phyloP scores from a whole-genome alignment of 2,888 invertebrate species.

The Adineta ricciae region DNA sequence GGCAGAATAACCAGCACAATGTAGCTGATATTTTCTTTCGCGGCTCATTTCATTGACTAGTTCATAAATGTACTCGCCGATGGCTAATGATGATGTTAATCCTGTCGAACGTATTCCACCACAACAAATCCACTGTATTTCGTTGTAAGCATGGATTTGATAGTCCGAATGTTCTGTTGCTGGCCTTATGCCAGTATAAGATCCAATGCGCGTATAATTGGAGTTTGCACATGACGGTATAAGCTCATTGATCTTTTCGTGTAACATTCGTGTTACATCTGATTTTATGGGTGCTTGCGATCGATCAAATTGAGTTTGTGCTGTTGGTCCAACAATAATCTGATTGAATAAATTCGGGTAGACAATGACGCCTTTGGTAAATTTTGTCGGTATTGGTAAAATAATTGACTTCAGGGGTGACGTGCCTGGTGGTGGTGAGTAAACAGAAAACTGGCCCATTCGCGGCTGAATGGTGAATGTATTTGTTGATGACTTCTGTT shows the following conservation, averaged over 20 bases:
- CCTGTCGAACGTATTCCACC: constrained; percentile 44
- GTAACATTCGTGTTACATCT: constrained; percentile 34
- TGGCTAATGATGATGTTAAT: constrained; percentile 40
- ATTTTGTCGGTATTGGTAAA: constrained; percentile 40
- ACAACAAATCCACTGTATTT: constrained; percentile 40
- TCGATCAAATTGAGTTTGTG: constrained; percentile 38
- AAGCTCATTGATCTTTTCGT: constrained; percentile 31
- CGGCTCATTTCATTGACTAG: neutral
- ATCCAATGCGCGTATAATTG: constrained; percentile 36
- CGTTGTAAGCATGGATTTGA: constrained; percentile 37
- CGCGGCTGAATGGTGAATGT: constrained; percentile 37
- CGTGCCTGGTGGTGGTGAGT: constrained; percentile 20
- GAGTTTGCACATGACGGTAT: constrained; percentile 36
- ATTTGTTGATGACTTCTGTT: neutral
- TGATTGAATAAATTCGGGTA: constrained; percentile 36
- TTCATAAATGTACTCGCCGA: constrained; percentile 37
- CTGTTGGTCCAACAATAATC: constrained; percentile 41
- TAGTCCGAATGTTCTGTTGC: constrained; percentile 42
- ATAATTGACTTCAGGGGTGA: constrained; percentile 38
- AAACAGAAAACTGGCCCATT: constrained; percentile 42
- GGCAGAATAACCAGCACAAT: neutral
- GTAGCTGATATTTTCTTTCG: neutral
- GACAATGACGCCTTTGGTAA: constrained; percentile 41
- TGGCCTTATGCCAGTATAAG: constrained; percentile 41
- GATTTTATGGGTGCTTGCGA: constrained; percentile 35